A percentile compares a stretch with the other conserved stretches of the same genome.
phyloP scores from a whole-genome alignment of 2,888 invertebrate species.

The Dasysyrphus albostriatus region DNA sequence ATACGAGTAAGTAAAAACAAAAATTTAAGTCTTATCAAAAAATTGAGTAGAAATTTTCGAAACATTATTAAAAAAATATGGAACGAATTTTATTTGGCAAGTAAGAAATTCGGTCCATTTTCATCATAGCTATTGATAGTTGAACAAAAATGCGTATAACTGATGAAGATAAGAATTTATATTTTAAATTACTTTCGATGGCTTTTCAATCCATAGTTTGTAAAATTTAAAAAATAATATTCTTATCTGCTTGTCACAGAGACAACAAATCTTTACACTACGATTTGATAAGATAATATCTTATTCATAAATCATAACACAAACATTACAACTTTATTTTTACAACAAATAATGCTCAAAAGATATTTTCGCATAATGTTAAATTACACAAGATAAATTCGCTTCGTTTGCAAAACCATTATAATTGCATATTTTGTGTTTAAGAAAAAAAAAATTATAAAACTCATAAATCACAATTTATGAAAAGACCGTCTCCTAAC shows the following conservation, averaged over 20 bases:
- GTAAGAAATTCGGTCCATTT: background rate
- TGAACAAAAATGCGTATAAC: background rate
- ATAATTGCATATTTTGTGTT: constrained; percentile 6
- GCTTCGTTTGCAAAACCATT: constrained; percentile 43
- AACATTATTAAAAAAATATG: too few relatives aligned
- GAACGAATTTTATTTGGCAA: too few relatives aligned
- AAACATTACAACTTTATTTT: background rate
- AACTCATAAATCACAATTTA: constrained; percentile 64
- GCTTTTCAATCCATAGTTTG: background rate
- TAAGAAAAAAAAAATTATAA: background rate
- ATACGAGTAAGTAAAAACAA: too few relatives aligned
- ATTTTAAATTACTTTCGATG: constrained; percentile 16
- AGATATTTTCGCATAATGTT: background rate
- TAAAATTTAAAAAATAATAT: background rate
- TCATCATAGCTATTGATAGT: too few relatives aligned
- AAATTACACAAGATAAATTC: background rate
- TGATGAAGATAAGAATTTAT: background rate
- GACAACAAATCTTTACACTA: background rate
- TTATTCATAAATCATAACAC: constrained; percentile 17
- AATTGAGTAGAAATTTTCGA: too few relatives aligned
- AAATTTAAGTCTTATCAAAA: too few relatives aligned
- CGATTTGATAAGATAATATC: constrained; percentile 51
- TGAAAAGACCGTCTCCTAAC: constrained; percentile 25
- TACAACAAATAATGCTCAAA: background rate
- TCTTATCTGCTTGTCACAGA: background rate